These are phyloP conservation scores for Taphrorychus bicolor DNA, from an alignment of 2,888 invertebrate species.

Conservation along the genomic window DNA sequence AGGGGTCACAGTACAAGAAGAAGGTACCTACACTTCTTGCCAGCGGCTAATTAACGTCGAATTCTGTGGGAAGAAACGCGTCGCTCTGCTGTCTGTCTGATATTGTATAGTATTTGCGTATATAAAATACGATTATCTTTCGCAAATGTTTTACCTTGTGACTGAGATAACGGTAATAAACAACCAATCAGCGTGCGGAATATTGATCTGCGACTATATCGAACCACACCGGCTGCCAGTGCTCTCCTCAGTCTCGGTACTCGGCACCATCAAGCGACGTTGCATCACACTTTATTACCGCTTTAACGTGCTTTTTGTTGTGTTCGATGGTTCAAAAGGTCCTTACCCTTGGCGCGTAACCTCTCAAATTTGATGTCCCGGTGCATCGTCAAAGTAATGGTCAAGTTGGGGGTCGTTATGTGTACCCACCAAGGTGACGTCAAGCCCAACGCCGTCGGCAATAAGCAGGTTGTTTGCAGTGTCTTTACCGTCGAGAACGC, in stretches of 20 bases:
- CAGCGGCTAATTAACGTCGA: neutral
- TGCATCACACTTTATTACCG: neutral
- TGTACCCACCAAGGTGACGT: neutral
- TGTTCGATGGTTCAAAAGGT: neutral
- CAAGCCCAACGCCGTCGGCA: neutral
- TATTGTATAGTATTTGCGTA: neutral
- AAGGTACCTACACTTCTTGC: neutral
- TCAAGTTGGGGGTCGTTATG: neutral
- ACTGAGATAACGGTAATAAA: neutral
- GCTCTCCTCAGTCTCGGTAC: neutral
- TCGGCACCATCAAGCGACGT: neutral
- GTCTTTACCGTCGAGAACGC: neutral
- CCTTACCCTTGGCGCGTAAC: too few relatives aligned
- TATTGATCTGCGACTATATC: neutral
- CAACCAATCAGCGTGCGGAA: neutral
- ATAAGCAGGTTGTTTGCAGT: neutral
- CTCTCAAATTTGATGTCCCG: too few relatives aligned
- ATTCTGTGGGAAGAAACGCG: neutral
- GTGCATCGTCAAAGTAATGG: neutral
- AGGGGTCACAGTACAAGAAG: neutral
- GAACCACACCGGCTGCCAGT: neutral
- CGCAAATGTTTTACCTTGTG: conserved; percentile 1
- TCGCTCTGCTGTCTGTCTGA: neutral
- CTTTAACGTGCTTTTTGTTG: neutral
- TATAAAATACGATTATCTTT: neutral